Conservation (phyloP, 2,797 vertebrate species). For the Emydoidea blandingii region DNA sequence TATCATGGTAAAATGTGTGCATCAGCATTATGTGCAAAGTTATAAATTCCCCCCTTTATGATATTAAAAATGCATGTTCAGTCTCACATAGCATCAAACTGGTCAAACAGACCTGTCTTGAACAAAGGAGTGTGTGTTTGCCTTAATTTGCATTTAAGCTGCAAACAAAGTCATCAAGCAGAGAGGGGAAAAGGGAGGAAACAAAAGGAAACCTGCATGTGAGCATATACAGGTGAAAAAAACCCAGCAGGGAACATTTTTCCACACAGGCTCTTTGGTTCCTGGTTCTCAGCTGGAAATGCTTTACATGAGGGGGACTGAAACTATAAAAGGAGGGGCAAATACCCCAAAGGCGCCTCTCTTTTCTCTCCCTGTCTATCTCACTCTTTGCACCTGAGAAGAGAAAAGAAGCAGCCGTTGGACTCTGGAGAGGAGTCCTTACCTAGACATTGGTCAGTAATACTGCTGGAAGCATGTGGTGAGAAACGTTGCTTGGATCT, state of each 20-base stretch:
- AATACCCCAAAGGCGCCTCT: not conserved
- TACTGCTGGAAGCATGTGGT: not conserved
- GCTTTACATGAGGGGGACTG: not conserved
- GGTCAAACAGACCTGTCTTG: not conserved
- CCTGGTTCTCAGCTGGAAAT: not conserved
- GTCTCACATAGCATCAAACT: not conserved
- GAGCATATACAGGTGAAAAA: not conserved
- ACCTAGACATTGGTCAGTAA: not conserved
- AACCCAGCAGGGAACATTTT: not conserved
- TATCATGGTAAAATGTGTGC: not conserved
- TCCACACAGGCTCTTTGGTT: not conserved
- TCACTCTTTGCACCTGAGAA: not conserved
- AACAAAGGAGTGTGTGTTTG: not conserved
- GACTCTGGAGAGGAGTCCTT: not conserved
- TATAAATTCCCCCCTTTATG: not conserved
- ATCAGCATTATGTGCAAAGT: not conserved
- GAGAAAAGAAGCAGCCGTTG: too few species aligned
- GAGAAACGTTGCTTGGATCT: not conserved
- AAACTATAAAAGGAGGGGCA: not conserved
- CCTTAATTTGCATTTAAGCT: not conserved
- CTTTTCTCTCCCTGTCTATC: not conserved
- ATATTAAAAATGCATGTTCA: not conserved
- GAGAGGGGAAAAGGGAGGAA: not conserved
- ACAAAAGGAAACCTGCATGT: not conserved
- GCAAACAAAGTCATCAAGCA: not conserved